Evolutionary conservation across 2,113 vertebrate species (phyloP).

Genomic region (Cheirogaleus medius): DNA sequence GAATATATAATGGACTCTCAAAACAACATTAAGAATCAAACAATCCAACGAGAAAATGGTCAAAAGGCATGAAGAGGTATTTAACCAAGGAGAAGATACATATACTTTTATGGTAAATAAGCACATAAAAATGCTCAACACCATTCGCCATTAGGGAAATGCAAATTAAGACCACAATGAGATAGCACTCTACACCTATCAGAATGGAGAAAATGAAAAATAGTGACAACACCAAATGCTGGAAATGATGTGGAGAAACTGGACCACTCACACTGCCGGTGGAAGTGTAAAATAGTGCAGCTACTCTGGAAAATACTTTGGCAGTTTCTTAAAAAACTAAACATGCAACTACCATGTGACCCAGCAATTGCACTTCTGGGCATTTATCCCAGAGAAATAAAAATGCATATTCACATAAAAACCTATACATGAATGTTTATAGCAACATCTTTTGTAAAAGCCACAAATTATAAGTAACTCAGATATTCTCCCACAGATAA

Average conservation of each 20-base stretch:
- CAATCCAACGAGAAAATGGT: background rate
- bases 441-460: background rate
- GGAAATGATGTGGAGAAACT: background rate
- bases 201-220: background rate
- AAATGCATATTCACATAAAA: background rate
- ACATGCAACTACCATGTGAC: background rate
- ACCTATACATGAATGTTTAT: background rate
- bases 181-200: background rate
- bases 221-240: background rate
- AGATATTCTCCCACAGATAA: background rate
- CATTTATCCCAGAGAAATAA: slow-evolving; percentile 14
- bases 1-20: background rate
- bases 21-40: background rate
- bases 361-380: background rate
- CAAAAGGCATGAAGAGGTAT: background rate
- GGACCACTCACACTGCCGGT: background rate
- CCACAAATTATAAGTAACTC: background rate
- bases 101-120: background rate
- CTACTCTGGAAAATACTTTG: background rate
- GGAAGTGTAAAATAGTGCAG: background rate
- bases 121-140: background rate
- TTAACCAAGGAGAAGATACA: background rate
- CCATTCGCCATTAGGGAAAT: background rate
- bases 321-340: background rate
- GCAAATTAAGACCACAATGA: background rate